phyloP scores from a whole-genome alignment of 2,797 vertebrate species.

The Clarias platycephalus region DNA sequence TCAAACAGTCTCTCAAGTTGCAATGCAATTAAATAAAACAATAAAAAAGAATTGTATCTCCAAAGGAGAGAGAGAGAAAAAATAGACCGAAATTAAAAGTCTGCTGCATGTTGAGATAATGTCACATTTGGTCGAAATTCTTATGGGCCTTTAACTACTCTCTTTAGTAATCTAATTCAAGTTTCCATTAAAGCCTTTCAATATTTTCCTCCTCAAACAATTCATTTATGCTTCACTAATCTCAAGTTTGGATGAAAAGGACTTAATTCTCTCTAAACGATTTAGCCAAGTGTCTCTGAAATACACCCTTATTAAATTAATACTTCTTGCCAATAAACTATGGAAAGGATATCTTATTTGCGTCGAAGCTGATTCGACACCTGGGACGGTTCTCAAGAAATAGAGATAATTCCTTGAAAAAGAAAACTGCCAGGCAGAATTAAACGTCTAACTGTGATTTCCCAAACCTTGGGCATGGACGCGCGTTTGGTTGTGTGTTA shows the following conservation, averaged over 20 bases:
- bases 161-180: constrained; percentile 67
- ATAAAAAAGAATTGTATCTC: constrained; percentile 46
- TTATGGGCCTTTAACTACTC: constrained; percentile 66
- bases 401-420: constrained; percentile 62
- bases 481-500: constrained; percentile 64
- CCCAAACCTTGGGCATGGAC: constrained; percentile 63
- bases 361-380: constrained; percentile 70
- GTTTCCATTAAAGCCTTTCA: constrained; percentile 69
- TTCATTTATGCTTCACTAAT: constrained; percentile 75
- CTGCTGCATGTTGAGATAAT: constrained; percentile 62
- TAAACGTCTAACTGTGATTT: constrained; percentile 73
- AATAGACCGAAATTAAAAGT: constrained; percentile 50
- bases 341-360: constrained; percentile 66
- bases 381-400: constrained; percentile 66
- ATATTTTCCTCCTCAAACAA: constrained; percentile 67
- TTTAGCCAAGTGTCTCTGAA: constrained; percentile 66
- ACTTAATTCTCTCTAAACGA: constrained; percentile 68
- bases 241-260: constrained; percentile 70
- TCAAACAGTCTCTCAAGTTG: constrained; percentile 36
- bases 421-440: constrained; percentile 72
- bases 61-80: constrained; percentile 40
- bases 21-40: constrained; percentile 49
- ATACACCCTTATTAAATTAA: constrained; percentile 70
- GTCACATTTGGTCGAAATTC: constrained; percentile 64
- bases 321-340: constrained; percentile 69